Conservation (phyloP, 2,888 invertebrate species). For the Pocota personata region DNA sequence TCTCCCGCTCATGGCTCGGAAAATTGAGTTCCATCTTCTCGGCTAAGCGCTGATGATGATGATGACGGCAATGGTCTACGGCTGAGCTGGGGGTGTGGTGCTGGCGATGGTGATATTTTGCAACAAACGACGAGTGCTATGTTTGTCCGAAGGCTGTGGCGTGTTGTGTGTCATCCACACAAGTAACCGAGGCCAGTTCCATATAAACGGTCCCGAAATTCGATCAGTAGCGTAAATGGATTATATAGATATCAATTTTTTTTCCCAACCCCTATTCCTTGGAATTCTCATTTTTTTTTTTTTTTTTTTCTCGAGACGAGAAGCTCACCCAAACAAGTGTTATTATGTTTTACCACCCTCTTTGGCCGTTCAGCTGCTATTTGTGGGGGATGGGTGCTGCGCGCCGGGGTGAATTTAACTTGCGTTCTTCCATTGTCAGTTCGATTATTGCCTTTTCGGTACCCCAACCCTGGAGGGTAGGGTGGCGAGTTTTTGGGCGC, state of each 20-base stretch:
- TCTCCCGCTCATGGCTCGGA: constrained; percentile 44
- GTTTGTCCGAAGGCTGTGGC: constrained; percentile 59
- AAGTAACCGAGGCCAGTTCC: constrained; percentile 70
- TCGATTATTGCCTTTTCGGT: constrained; percentile 71
- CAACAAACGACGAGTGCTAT: constrained; percentile 64
- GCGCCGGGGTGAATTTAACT: constrained; percentile 60
- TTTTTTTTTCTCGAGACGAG: neutral
- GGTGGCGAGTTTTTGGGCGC: constrained; percentile 29
- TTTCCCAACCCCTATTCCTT: constrained; percentile 36
- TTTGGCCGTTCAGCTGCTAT: neutral
- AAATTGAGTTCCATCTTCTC: constrained; percentile 71
- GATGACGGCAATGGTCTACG: constrained; percentile 25
- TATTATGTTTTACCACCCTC: constrained; percentile 65
- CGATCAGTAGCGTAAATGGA: constrained; percentile 76
- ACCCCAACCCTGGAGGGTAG: constrained; percentile 11
- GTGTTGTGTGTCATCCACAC: constrained; percentile 50
- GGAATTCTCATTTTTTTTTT: constrained; percentile 30
- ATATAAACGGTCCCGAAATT: constrained; percentile 76
- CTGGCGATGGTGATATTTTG: constrained; percentile 52
- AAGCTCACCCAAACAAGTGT: constrained; percentile 69
- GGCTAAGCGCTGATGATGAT: constrained; percentile 68
- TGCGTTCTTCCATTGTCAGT: constrained; percentile 70
- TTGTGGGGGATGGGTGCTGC: neutral
- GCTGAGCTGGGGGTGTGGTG: constrained; percentile 9
- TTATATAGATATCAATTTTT: constrained; percentile 75